These are phyloP conservation scores for Cyclargus thomasi DNA, from an alignment of 1,140 invertebrate species.

Conservation along the genomic window DNA sequence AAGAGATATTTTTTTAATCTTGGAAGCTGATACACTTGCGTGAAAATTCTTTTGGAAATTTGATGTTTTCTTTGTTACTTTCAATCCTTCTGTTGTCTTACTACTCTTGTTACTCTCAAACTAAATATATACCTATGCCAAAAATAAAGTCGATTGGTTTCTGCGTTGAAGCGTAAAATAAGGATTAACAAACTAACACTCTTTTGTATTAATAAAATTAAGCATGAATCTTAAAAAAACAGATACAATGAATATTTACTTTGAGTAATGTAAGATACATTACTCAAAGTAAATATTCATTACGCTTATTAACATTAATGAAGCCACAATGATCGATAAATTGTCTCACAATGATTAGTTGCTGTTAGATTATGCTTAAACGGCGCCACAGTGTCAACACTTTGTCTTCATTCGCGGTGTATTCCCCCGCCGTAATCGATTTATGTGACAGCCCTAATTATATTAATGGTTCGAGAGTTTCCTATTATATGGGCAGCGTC, in stretches of 20 bases:
- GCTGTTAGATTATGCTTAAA: neutral
- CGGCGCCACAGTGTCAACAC: neutral
- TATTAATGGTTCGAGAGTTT: conserved; percentile 8
- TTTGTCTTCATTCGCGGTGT: neutral
- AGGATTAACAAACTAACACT: too few relatives aligned
- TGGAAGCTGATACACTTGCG: too few relatives aligned
- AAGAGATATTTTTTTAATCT: too few relatives aligned
- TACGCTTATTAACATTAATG: neutral
- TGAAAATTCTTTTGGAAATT: too few relatives aligned
- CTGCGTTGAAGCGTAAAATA: too few relatives aligned
- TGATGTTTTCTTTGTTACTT: too few relatives aligned
- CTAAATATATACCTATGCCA: too few relatives aligned
- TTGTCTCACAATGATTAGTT: neutral
- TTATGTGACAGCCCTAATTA: conserved; percentile 11
- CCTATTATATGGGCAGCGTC: neutral
- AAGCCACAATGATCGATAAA: neutral
- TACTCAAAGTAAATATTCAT: neutral
- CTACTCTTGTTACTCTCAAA: too few relatives aligned
- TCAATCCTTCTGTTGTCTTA: too few relatives aligned
- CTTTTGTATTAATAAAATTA: too few relatives aligned
- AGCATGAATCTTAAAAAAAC: too few relatives aligned
- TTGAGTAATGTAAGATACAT: neutral
- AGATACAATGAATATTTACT: neutral
- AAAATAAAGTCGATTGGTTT: too few relatives aligned
- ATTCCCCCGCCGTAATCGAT: conserved; percentile 1